A percentile compares a stretch with the other conserved stretches of the same genome.
phyloP scores from a whole-genome alignment of 2,888 invertebrate genomes.

The Ormyrus nitidulus region DNA sequence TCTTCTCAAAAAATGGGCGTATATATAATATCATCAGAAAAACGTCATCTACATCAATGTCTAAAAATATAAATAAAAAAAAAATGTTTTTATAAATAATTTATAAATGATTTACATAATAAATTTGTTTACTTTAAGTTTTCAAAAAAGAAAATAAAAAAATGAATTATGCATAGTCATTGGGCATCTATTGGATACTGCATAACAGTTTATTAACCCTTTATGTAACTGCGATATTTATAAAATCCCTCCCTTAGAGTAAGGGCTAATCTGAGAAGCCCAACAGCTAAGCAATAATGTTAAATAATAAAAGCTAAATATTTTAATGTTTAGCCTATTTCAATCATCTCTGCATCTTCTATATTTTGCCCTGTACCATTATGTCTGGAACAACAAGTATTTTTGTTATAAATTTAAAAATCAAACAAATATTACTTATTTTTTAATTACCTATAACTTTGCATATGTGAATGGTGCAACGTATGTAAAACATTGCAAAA shows the following conservation, averaged over 20 bases:
- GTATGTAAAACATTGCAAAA: constrained; percentile 95
- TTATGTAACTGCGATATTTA: constrained; percentile 60
- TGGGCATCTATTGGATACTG: constrained; percentile 63
- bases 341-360: constrained; percentile 72
- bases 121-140: constrained; percentile 38
- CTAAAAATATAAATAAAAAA: background rate
- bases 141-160: constrained; percentile 58
- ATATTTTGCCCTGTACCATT: constrained; percentile 69
- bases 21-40: no score
- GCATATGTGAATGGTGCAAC: constrained; percentile 84
- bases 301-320: constrained; percentile 42
- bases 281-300: constrained; percentile 62
- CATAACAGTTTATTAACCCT: constrained; percentile 59
- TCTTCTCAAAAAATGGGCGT: no score
- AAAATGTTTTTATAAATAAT: constrained; percentile 7
- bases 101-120: constrained; percentile 6
- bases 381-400: constrained; percentile 62
- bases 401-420: background rate
- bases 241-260: constrained; percentile 69
- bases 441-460: constrained; percentile 40
- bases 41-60: no score
- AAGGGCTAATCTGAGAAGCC: constrained; percentile 64
- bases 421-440: constrained; percentile 3
- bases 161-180: constrained; percentile 68
- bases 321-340: constrained; percentile 68